A percentile compares a stretch with the other conserved stretches of the same genome.
Evolutionary conservation across 2,888 invertebrate species (phyloP).

Genomic region (Ernsta delagoae): DNA sequence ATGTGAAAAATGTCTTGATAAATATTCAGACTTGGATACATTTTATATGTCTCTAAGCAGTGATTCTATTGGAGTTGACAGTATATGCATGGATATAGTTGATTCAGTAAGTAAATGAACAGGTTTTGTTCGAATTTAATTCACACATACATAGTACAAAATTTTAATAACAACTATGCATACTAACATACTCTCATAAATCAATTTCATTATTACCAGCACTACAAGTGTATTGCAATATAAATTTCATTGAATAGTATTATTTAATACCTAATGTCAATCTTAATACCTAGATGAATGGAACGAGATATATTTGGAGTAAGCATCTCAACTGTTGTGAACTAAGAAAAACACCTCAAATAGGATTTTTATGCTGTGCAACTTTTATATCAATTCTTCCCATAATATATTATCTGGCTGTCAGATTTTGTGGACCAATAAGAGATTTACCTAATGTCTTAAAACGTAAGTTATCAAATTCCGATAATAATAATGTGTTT

Average conservation of each 20-base stretch:
- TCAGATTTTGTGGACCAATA: constrained; percentile 49
- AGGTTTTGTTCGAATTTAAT: constrained; percentile 16
- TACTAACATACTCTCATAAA: no score
- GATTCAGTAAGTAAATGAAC: constrained; percentile 82
- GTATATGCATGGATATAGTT: constrained; percentile 88
- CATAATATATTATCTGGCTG: constrained; percentile 82
- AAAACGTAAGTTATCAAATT: constrained; percentile 62
- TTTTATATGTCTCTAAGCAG: constrained; percentile 84
- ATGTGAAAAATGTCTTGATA: constrained; percentile 82
- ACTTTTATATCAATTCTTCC: constrained; percentile 80
- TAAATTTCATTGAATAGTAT: no score
- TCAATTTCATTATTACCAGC: no score
- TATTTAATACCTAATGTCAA: constrained; percentile 7
- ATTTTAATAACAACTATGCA: no score
- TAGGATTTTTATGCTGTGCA: constrained; percentile 82
- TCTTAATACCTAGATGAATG: constrained; percentile 84
- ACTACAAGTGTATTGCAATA: no score
- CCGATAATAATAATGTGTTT: no score
- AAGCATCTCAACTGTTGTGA: constrained; percentile 83
- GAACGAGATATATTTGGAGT: constrained; percentile 87
- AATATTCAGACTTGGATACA: constrained; percentile 81
- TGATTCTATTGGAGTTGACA: constrained; percentile 83
- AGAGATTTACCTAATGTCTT: constrained; percentile 74
- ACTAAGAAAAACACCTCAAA: constrained; percentile 82
- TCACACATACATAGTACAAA: constrained; percentile 1